phyloP scores from a whole-genome alignment of 2,888 invertebrate genomes.

The Yponomeuta cagnagella region DNA sequence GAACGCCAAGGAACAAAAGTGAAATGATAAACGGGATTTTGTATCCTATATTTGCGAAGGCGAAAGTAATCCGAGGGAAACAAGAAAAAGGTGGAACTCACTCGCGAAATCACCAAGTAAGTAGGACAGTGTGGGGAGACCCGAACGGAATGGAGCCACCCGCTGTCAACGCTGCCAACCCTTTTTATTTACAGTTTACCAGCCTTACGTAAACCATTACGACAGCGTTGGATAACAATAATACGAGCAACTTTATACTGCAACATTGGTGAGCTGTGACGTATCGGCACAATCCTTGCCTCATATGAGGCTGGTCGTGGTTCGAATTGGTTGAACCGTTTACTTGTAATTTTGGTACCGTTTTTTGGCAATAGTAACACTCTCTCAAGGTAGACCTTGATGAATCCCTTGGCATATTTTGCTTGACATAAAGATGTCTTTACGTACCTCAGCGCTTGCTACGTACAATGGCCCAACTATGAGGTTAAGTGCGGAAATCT shows the following conservation, averaged over 20 bases:
- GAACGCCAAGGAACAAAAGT: neutral
- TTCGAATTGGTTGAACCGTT: no score
- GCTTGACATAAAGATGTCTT: no score
- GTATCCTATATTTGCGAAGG: slow-evolving; percentile 26
- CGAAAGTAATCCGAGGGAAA: slow-evolving; percentile 36
- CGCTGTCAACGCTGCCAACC: slow-evolving; percentile 25
- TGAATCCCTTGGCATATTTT: no score
- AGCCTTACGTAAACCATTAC: slow-evolving; percentile 4
- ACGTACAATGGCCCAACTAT: no score
- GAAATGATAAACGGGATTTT: slow-evolving; percentile 6
- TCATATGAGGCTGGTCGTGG: no score
- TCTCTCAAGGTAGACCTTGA: no score
- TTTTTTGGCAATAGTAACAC: no score
- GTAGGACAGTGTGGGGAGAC: slow-evolving; percentile 28
- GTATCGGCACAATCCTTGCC: no score
- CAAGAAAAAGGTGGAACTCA: slow-evolving; percentile 39
- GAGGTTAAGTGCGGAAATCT: no score
- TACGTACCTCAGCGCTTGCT: no score
- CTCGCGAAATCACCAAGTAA: slow-evolving; percentile 42
- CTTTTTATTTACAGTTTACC: slow-evolving; percentile 29
- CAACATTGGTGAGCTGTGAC: no score
- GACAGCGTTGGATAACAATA: neutral
- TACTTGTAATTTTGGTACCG: no score
- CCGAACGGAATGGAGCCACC: slow-evolving; percentile 29
- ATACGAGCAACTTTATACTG: neutral